A percentile compares a stretch with the other conserved stretches of the same genome.
Evolutionary conservation across 2,797 vertebrate species (phyloP).

Genomic region (Acipenser oxyrinchus): DNA sequence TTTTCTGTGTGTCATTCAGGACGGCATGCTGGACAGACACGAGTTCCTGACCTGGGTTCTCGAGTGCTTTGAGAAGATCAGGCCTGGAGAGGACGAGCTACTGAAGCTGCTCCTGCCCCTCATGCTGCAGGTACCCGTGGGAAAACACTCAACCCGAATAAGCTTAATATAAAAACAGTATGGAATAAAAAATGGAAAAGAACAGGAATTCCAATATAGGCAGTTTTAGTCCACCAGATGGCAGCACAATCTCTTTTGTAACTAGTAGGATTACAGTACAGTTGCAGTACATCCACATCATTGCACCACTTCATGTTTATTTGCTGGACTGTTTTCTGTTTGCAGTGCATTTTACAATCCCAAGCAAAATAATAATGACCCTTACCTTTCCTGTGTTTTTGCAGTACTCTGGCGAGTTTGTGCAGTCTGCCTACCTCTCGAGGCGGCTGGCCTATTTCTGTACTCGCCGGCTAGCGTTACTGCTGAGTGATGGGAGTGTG

Average conservation of each 20-base stretch:
- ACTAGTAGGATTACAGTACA: too few relatives aligned
- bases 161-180: too few relatives aligned
- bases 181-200: too few relatives aligned
- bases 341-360: too few relatives aligned
- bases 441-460: slow-evolving; percentile 97
- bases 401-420: slow-evolving; percentile 96
- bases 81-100: slow-evolving; percentile 92
- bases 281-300: too few relatives aligned
- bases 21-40: slow-evolving; percentile 95
- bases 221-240: too few relatives aligned
- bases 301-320: too few relatives aligned
- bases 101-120: slow-evolving; percentile 88
- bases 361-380: background rate
- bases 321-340: too few relatives aligned
- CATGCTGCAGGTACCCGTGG: slow-evolving; percentile 76
- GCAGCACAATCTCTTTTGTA: too few relatives aligned
- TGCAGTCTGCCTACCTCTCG: slow-evolving; percentile 96
- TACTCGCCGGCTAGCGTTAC: slow-evolving; percentile 88
- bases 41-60: slow-evolving; percentile 97
- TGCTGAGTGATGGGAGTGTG: slow-evolving; percentile 76
- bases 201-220: too few relatives aligned
- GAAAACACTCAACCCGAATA: too few relatives aligned
- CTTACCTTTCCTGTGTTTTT: background rate
- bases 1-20: slow-evolving; percentile 52
- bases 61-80: slow-evolving; percentile 97